These are phyloP conservation scores for Hirtodrosophila histrioides DNA, from an alignment of 2,888 invertebrate genomes.

Conservation along the genomic window DNA sequence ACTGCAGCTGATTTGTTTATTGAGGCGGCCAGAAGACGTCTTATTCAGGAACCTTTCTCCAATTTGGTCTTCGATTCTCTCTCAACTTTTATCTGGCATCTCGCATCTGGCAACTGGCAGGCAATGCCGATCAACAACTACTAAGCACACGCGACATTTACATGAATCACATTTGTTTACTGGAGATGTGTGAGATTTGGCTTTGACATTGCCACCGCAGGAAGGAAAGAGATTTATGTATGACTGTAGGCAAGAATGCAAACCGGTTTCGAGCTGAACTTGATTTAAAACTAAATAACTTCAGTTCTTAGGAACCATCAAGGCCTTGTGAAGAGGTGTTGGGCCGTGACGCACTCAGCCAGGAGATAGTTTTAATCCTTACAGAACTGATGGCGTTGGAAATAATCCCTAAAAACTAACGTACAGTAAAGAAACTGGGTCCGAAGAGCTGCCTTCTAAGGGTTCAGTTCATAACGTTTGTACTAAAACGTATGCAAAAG, in stretches of 20 bases:
- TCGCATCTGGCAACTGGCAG: conserved; percentile 4
- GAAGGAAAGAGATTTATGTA: conserved; percentile 19
- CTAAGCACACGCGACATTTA: conserved; percentile 31
- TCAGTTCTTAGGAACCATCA: too few species aligned
- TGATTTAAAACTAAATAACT: background rate
- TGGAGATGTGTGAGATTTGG: conserved; percentile 30
- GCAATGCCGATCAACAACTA: background rate
- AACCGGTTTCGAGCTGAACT: conserved; percentile 17
- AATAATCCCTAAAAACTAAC: too few species aligned
- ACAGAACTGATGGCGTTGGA: too few species aligned
- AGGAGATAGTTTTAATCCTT: too few species aligned
- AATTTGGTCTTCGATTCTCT: background rate
- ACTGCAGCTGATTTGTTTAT: conserved; percentile 41
- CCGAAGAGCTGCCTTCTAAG: too few species aligned
- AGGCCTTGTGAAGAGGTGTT: too few species aligned
- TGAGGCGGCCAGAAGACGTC: conserved; percentile 19
- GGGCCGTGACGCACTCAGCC: too few species aligned
- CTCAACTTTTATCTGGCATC: too few species aligned
- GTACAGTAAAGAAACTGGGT: too few species aligned
- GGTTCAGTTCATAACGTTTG: too few species aligned
- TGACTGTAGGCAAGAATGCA: background rate
- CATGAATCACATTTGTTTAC: conserved; percentile 38
- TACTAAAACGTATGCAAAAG: too few species aligned
- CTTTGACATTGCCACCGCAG: conserved; percentile 25
- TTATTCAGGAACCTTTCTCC: conserved; percentile 27